Conservation (phyloP, 2,797 vertebrate species). For the Chelidonichthys spinosus region DNA sequence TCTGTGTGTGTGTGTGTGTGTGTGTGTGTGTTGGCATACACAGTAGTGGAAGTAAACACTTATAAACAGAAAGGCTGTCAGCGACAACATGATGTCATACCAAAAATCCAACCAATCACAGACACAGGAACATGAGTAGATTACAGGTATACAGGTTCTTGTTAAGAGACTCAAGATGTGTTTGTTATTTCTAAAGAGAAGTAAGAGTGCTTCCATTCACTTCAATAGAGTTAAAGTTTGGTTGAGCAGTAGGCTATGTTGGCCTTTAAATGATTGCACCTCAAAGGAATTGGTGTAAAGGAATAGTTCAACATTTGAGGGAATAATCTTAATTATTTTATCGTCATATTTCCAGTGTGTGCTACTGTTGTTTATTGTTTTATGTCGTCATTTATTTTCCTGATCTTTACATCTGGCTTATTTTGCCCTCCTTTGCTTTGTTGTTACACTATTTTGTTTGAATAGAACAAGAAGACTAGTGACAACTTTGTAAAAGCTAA, state of each 20-base stretch:
- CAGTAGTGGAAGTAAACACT: constrained; percentile 40
- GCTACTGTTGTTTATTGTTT: no score
- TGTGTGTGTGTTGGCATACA: constrained; percentile 20
- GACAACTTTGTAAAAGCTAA: no score
- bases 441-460: no score
- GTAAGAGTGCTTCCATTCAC: not conserved
- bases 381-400: no score
- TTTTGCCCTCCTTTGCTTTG: no score
- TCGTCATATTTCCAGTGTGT: no score
- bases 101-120: not conserved
- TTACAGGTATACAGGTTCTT: not conserved
- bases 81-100: constrained; percentile 18
- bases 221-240: not conserved
- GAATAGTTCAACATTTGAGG: not conserved
- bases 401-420: no score
- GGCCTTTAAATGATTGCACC: not conserved
- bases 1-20: constrained; percentile 22
- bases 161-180: not conserved
- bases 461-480: no score
- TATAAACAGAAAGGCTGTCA: constrained; percentile 60
- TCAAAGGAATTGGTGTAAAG: not conserved
- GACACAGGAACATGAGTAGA: not conserved
- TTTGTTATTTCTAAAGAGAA: not conserved
- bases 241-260: constrained; percentile 9
- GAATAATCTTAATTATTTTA: not conserved